Evolutionary conservation across 2,797 vertebrate species (phyloP).

Genomic region (Coranthus polyacanthus): DNA sequence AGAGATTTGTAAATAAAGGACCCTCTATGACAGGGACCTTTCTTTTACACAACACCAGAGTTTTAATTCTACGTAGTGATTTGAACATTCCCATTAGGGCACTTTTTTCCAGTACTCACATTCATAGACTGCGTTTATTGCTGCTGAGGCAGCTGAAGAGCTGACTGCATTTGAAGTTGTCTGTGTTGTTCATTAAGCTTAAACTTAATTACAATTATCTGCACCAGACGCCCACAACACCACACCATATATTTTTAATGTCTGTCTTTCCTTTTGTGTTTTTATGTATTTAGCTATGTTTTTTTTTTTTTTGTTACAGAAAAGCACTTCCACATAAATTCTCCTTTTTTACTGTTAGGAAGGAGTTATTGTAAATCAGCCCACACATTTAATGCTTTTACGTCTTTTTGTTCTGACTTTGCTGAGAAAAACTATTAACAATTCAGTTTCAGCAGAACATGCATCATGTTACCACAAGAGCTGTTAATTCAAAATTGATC

Average conservation of each 20-base stretch:
- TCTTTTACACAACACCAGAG: too few species aligned
- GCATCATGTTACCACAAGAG: not conserved
- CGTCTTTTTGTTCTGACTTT: not conserved
- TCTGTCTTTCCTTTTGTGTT: not conserved
- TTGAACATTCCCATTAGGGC: too few species aligned
- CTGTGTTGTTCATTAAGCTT: constrained; percentile 18
- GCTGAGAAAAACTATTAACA: not conserved
- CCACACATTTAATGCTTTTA: constrained; percentile 2
- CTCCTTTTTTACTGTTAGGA: constrained; percentile 2
- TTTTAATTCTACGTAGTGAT: too few species aligned
- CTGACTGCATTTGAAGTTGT: constrained; percentile 5
- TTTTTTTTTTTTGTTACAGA: not conserved
- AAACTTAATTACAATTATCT: not conserved
- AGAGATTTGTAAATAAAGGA: too few species aligned
- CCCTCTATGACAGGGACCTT: too few species aligned
- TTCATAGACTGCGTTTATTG: constrained; percentile 1
- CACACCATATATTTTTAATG: too few species aligned
- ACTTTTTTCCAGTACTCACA: too few species aligned
- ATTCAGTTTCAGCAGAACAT: not conserved
- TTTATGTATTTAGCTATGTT: not conserved
- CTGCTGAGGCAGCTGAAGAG: constrained; percentile 13
- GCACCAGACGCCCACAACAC: constrained; percentile 1
- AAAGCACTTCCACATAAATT: not conserved
- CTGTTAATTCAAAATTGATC: not conserved
- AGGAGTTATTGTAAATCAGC: constrained; percentile 9